phyloP scores from a whole-genome alignment of 2,113 vertebrate genomes.

The Siniperca chuatsi region DNA sequence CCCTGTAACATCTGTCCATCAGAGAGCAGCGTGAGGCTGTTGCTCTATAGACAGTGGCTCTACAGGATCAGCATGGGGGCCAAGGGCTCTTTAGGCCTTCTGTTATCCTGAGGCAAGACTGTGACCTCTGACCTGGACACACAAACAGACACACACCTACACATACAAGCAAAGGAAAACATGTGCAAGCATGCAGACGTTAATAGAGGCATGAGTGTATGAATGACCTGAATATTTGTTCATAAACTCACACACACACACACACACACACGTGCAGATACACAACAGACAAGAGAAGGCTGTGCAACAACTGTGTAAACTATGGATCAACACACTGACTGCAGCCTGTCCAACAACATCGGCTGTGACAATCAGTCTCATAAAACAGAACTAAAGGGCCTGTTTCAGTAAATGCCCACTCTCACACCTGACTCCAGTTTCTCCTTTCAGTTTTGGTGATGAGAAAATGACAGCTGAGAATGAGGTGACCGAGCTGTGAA shows the following conservation, averaged over 20 bases:
- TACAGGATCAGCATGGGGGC: conserved; percentile 58
- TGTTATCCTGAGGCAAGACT: conserved; percentile 60
- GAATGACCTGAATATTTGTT: conserved; percentile 28
- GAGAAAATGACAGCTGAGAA: conserved; percentile 77
- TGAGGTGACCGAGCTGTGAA: conserved; percentile 62
- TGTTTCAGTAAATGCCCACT: conserved; percentile 2
- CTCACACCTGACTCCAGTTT: conserved; percentile 52
- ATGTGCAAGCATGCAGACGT: conserved; percentile 39
- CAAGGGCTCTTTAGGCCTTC: conserved; percentile 59
- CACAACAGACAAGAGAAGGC: conserved; percentile 22
- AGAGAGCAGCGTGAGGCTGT: conserved; percentile 19
- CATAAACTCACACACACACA: conserved; percentile 14
- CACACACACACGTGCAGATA: neutral
- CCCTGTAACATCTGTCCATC: conserved; percentile 54
- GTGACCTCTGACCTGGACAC: conserved; percentile 68
- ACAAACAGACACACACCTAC: conserved; percentile 41
- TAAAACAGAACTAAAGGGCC: conserved; percentile 17
- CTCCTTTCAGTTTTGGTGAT: conserved; percentile 34
- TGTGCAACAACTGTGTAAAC: conserved; percentile 64
- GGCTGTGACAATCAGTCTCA: conserved; percentile 19
- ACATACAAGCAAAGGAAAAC: conserved; percentile 23
- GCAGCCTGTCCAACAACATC: conserved; percentile 1
- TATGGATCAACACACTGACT: conserved; percentile 3
- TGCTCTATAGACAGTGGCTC: conserved; percentile 52
- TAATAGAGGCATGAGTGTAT: conserved; percentile 10